Base-by-base conservation (phyloP, 2,113 vertebrate species). In the Syngnathoides biaculeatus region DNA sequence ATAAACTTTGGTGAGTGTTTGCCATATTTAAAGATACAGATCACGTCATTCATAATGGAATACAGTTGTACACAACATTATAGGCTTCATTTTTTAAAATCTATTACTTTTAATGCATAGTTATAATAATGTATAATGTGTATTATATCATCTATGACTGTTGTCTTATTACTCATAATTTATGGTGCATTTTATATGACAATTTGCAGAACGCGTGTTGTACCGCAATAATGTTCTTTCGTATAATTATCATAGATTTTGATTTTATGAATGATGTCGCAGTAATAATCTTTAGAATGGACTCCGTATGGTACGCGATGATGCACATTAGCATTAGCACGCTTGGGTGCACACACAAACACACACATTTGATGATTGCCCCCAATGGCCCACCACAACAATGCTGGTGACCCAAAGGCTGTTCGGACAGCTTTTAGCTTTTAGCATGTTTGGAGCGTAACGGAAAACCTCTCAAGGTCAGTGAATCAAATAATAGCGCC, bases 331-430 rank as follows among this genome's bases (percentile, higher is more conserved):
- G 64, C 79, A 82, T 85, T 74, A 80, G 62, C 74, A 61, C 2
- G 17, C 72, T 62, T 35, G 53, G 58, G 22, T 27, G 43, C 53
- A 69, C 64, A 58, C 30, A 52, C 67, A 50, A 50, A 24, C 55
- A 47, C 27, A n/a, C 5, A 8, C 24, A 10, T 86, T 84, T 73
- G 77, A 79, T 84, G 71, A 77, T 68, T 62, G 67, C 81, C 83
- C 72, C 55, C 76, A 80, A 82, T 80, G 77, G 71, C 69, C 71
- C 72, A 79, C 72, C 79, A 78, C 77, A 75, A 62, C 64, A 77
- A 63, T 75, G 83, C 30, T 71, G 80, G 69, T 85, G 81, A 79
- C 84, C 81, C 59, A 81, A 81, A 84, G 81, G 84, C 79, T 67
- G 71, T 87, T 74, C 74, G 74, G 73, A 40, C 50, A 68, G 75